These are phyloP conservation scores for Amazona finschi DNA, from an alignment of 2,797 vertebrate species.

Conservation along the genomic window DNA sequence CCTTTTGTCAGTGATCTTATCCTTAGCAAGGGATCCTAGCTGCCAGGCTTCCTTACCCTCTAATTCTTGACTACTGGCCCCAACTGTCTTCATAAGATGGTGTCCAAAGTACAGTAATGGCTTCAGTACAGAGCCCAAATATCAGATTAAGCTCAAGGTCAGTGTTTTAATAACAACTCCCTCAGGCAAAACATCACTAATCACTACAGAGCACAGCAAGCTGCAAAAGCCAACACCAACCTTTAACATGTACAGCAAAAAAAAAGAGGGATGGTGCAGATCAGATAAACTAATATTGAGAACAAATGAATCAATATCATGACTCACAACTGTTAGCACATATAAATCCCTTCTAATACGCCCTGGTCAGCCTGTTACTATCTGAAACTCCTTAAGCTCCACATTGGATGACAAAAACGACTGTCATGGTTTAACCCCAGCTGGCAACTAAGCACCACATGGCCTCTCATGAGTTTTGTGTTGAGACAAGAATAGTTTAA, in stretches of 20 bases:
- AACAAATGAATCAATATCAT: neutral
- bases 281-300: neutral
- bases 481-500: neutral
- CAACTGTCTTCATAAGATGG: neutral
- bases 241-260: neutral
- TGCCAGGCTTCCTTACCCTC: neutral
- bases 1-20: neutral
- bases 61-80: neutral
- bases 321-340: neutral
- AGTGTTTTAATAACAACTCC: neutral
- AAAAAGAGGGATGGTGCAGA: neutral
- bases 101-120: neutral
- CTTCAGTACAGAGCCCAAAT: neutral
- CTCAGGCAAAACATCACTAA: neutral
- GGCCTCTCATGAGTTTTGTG: neutral
- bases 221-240: neutral
- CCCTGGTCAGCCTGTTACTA: neutral
- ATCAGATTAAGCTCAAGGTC: neutral
- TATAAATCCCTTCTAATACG: neutral
- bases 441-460: neutral
- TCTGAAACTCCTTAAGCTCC: neutral
- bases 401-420: neutral
- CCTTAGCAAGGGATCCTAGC: neutral
- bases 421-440: neutral
- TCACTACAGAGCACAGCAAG: neutral